Base-by-base conservation (phyloP, 2,888 invertebrate genomes). In the Microplitis manilae region DNA sequence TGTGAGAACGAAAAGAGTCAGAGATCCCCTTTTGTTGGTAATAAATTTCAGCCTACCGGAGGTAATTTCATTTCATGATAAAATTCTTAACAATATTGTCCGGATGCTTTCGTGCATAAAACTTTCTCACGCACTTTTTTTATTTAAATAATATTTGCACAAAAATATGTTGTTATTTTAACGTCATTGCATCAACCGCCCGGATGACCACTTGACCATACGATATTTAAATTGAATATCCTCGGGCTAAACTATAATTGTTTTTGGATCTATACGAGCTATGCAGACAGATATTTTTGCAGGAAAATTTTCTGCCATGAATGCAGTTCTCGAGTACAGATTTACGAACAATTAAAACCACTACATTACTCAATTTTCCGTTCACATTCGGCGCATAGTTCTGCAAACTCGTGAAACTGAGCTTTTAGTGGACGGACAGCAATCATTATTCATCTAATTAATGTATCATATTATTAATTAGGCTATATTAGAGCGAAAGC, bases 31-130 rank as follows among this genome's bases (percentile, higher is more conserved):
- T 39, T 40, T 13, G 38, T 72, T 69, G 8, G 9, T 39, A 70
- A 76, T 72, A 73, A 78, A 76, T 73, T 70, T 68, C 64, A 65
- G 61, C 59, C 68, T 39, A 6, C 39, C n/a, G 2, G 59, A 70
- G 20, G 50, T 13, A 41, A 50, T 50, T 50, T 50, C 13, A 50
- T 50, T 50, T 50, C 50, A 50, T 50, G 13, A 50, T 50, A 50
- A 50, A 50, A 50, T 50, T 50, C 13, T 50, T 50, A 50, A 50
- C 50, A 13, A 50, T 50, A 13, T 50, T 50, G 1, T 50, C 13
- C 50, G 5, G 50, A 13, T 50, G 50, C 13, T 50, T 50, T 8
- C 13, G 50, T 50, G 50, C 50, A 30, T 30, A 30, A 30, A 30
- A 50, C 4, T 50, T 7, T 50, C 13, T 50, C 50, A 50, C 13